A percentile compares a stretch with the other conserved stretches of the same genome.
These are phyloP conservation scores for Xanthostigma xanthostigma DNA, from an alignment of 2,888 invertebrate genomes.

Conservation along the genomic window DNA sequence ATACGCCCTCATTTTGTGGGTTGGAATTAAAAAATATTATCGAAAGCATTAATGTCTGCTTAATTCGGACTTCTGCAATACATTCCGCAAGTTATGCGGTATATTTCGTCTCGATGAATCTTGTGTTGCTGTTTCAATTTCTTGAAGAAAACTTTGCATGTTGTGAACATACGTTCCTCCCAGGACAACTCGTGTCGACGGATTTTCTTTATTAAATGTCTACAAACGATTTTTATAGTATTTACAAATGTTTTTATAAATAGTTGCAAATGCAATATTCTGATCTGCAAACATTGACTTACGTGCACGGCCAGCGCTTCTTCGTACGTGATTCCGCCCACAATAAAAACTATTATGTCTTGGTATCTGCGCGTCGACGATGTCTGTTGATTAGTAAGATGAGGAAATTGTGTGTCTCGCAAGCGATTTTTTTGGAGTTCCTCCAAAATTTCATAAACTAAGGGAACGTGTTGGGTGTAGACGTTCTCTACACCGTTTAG, in stretches of 20 bases:
- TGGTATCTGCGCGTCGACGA: conserved; percentile 50
- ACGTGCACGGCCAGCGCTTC: conserved; percentile 76
- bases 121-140: conserved; percentile 51
- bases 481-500: conserved; percentile 96
- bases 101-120: conserved; percentile 50
- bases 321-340: conserved; percentile 94
- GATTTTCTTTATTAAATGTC: conserved; percentile 57
- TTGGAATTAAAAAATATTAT: too few species aligned
- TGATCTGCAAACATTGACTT: not conserved
- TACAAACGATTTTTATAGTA: not conserved
- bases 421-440: conserved; percentile 81
- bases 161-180: conserved; percentile 92
- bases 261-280: too few species aligned
- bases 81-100: too few species aligned
- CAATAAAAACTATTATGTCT: conserved; percentile 90
- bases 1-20: too few species aligned
- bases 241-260: too few species aligned
- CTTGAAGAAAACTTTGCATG: conserved; percentile 62
- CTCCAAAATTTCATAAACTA: conserved; percentile 77
- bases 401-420: conserved; percentile 75
- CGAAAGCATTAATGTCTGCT: too few species aligned
- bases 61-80: too few species aligned
- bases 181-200: conserved; percentile 60
- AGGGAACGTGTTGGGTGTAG: conserved; percentile 95
- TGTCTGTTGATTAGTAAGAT: conserved; percentile 48